Conservation (phyloP, 2,113 vertebrate species). For the Brachionichthys hirsutus region DNA sequence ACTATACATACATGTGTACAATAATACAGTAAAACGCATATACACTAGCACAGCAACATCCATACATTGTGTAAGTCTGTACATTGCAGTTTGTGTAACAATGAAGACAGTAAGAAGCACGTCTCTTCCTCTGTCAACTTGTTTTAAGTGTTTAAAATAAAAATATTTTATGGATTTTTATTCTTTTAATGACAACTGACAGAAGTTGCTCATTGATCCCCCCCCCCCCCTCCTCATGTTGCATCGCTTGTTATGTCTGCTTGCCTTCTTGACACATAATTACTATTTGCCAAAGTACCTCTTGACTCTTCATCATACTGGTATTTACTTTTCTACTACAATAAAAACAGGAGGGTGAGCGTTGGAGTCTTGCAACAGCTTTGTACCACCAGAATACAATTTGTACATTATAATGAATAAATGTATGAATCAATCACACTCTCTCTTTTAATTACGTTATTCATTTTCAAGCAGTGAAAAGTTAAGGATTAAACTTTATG, state of each 20-base stretch:
- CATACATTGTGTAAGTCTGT: conserved; percentile 38
- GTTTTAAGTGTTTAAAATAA: conserved; percentile 93
- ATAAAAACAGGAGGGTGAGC: conserved; percentile 70
- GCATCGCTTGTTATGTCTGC: conserved; percentile 58
- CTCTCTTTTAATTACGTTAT: not conserved
- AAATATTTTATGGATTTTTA: conserved; percentile 96
- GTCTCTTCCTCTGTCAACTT: conserved; percentile 74
- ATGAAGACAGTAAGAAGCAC: conserved; percentile 54
- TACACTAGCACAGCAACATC: conserved; percentile 31
- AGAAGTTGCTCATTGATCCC: conserved; percentile 81
- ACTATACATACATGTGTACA: conserved; percentile 32
- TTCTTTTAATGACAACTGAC: conserved; percentile 74
- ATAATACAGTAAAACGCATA: conserved; percentile 1
- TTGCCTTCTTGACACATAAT: conserved; percentile 75
- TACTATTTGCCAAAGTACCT: conserved; percentile 78
- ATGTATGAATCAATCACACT: conserved; percentile 67
- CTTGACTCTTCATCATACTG: conserved; percentile 71
- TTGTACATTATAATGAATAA: conserved; percentile 77
- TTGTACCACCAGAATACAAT: conserved; percentile 74
- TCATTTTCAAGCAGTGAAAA: not conserved
- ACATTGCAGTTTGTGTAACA: conserved; percentile 37
- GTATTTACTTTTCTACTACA: conserved; percentile 76
- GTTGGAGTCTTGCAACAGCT: conserved; percentile 73
- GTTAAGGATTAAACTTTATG: not conserved
- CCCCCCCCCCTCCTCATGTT: conserved; percentile 44